Evolutionary conservation across 2,888 invertebrate species (phyloP), one percentile per base, ranked within the genome.

Genomic region (Acanthoscelides obtectus): DNA sequence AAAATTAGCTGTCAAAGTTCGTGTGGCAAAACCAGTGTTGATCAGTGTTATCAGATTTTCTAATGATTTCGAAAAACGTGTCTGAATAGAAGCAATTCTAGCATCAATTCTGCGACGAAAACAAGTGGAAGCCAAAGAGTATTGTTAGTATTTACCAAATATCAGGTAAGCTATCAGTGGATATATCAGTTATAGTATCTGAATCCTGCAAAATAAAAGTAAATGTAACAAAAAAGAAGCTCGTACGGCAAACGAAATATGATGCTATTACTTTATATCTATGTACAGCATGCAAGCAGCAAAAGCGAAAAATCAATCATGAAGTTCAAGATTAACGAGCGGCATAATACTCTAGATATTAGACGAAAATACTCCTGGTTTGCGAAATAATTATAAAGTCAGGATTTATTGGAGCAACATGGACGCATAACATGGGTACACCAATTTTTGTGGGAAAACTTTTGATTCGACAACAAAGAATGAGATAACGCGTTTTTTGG

Each of bases 161-260:
- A 71, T 72, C 76, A 79, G 74, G 45, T 45, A 75, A 75, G 76
- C 79, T 80, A 70, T 79, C 80, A 72, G 78, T 78, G 68, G 80
- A 79, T 75, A 77, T 72, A 72, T 81, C 80, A 70, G 77, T 80
- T 77, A 80, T 77, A 72, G 79, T 80, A 78, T 76, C 78, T 78
- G 80, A 80, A 75, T 78, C 82, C 82, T 83, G 82, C 76, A 83
- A 81, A 75, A 69, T 17, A 73, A 76, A 77, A 78, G 75, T 64
- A 72, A 77, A 71, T 64, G 67, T 67, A 69, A 69, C 45, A 45
- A 45, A 45, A 45, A 45, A 45, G 17, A 45, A 45, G 45, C 45
- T 45, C 45, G 12, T 45, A 64, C 70, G 69, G 68, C 69, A 74
- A 77, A 76, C 76, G 77, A 75, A 72, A 73, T 66, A 65, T 69